Evolutionary conservation across 2,888 invertebrate genomes (phyloP), one percentile per base, ranked within the genome.

Genomic region (Hecatera dysodea): DNA sequence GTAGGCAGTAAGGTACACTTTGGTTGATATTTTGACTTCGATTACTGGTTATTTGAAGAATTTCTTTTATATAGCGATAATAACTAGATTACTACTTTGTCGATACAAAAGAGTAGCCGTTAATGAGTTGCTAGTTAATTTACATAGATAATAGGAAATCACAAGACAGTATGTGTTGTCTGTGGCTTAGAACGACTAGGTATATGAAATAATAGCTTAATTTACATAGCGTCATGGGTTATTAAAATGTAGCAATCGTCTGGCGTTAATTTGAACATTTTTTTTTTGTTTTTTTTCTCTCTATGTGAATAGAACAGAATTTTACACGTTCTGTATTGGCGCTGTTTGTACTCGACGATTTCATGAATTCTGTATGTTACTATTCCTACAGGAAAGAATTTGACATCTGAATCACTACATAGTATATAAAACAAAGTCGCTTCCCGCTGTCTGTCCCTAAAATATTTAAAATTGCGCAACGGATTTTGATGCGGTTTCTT

Each of bases 121-220:
- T 17, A 27, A 39, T 15, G n/a, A 64, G 12, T 64, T 15, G 1
- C 2, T 19, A 7, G 42, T 53, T 76, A 53, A 57, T 76, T 59
- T 44, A 50, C 15, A 29, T 44, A 22, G 22, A 15, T 15, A 46
- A 29, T 17, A 33, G 7, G n/a, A 53, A 75, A 44, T 50, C 60
- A 29, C 55, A 72, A 63, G 46, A 0, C 11, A 9, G 5, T 33
- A 4, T 33, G 24, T 65, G 39, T 75, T 75, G 64, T 77, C 64
- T 39, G n/a, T 52, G 59, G 64, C 24, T 33, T 17, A 33, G 15
- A 62, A 39, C 17, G 33, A 33, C 22, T 42, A 36, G 15, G 27
- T 36, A 67, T 29, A n/a, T 17, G 8, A 0, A 5, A 24, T 24
- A 9, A 24, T 24, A 44, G 8, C 29, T 27, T 17, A 0, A 15